These are phyloP conservation scores for Laterallus jamaicensis DNA, from an alignment of 2,113 vertebrate species.

Conservation along the genomic window DNA sequence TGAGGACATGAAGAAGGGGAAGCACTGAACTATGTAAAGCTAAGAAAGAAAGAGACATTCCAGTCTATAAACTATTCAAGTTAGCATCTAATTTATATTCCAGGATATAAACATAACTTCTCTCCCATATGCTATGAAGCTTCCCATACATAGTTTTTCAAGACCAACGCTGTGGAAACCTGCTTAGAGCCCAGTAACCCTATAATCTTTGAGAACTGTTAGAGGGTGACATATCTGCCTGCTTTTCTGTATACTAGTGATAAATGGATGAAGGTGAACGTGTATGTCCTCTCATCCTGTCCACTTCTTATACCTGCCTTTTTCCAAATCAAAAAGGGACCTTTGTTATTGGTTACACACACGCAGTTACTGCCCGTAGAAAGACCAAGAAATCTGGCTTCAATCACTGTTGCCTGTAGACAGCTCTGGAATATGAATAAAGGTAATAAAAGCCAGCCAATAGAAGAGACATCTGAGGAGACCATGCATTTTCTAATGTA, in stretches of 20 bases:
- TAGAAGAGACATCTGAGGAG: not conserved
- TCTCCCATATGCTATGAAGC: not conserved
- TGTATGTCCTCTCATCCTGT: not conserved
- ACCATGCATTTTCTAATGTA: not conserved
- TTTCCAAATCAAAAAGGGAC: not conserved
- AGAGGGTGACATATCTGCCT: not conserved
- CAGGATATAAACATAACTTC: constrained; percentile 21
- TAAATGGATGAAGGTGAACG: not conserved
- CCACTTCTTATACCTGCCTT: not conserved
- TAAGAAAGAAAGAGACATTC: constrained; percentile 28
- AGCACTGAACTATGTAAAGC: constrained; percentile 44
- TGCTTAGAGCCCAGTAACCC: not conserved
- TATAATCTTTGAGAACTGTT: not conserved
- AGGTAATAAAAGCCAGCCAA: not conserved
- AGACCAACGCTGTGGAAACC: not conserved
- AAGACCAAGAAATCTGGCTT: not conserved
- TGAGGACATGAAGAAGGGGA: constrained; percentile 37
- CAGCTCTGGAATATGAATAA: not conserved
- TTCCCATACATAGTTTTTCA: constrained; percentile 7
- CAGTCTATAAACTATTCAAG: not conserved
- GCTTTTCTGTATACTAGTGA: not conserved
- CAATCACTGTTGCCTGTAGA: not conserved
- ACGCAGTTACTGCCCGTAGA: not conserved
- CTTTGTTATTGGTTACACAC: not conserved
- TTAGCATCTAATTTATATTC: constrained; percentile 52